Conservation (phyloP, 2,797 vertebrate genomes). For the Mormyrops boulengeri region DNA sequence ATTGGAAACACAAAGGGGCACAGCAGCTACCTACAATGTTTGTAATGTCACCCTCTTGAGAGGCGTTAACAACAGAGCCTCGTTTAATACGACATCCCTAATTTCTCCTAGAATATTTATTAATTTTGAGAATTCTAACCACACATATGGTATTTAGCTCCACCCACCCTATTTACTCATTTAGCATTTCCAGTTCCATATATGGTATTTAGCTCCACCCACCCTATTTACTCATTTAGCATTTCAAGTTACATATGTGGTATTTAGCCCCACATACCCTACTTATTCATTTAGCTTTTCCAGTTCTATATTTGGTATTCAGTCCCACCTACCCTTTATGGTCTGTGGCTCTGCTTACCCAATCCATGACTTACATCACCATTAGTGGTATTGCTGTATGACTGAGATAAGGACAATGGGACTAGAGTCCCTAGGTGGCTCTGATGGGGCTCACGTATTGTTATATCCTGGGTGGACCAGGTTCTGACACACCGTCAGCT, state of each 20-base stretch:
- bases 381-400: neutral
- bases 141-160: neutral
- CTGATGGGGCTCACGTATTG: slow-evolving; percentile 65
- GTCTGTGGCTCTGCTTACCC: neutral
- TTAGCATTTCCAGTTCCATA: neutral
- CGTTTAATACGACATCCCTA: neutral
- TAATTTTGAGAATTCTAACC: neutral
- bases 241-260: neutral
- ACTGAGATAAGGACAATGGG: neutral
- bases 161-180: no score
- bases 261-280: neutral
- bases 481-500: slow-evolving; percentile 72
- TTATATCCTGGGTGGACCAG: slow-evolving; percentile 87
- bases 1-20: neutral
- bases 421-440: neutral
- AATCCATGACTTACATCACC: neutral
- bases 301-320: neutral
- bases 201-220: neutral
- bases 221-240: neutral
- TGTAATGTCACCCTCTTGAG: neutral
- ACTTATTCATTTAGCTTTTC: neutral
- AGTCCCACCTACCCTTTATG: neutral
- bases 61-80: neutral
- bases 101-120: neutral
- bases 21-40: neutral